These are phyloP conservation scores for Fragum whitleyi DNA, from an alignment of 2,888 invertebrate genomes.

Conservation along the genomic window DNA sequence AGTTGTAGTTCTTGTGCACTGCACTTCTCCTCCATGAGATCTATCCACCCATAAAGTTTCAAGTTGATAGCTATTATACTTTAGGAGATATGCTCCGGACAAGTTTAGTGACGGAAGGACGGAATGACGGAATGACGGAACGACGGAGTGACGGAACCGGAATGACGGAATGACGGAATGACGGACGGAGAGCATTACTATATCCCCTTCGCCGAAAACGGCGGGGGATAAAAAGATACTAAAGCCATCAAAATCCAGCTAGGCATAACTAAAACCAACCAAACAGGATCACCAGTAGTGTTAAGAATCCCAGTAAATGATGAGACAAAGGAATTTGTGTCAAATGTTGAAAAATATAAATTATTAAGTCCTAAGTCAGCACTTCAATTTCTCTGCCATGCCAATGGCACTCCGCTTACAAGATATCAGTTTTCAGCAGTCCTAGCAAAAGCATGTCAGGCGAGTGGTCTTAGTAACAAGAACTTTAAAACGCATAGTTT, in stretches of 20 bases:
- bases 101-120: no score
- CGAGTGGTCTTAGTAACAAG: not conserved
- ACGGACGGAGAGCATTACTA: no score
- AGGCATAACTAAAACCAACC: conserved; percentile 27
- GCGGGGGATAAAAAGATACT: not conserved
- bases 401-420: no score
- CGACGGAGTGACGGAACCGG: no score
- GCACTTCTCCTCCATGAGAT: no score
- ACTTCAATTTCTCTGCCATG: conserved; percentile 24
- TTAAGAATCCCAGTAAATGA: not conserved
- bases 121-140: no score
- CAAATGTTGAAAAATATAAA: not conserved
- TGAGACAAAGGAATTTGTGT: not conserved
- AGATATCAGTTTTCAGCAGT: conserved; percentile 50
- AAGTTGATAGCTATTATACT: no score
- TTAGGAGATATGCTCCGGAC: no score
- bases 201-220: no score
- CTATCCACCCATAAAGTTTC: no score
- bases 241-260: not conserved
- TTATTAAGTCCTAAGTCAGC: not conserved
- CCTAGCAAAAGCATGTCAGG: conserved; percentile 4
- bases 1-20: no score
- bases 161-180: no score
- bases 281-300: conserved; percentile 1
- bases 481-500: conserved; percentile 32